phyloP scores from a whole-genome alignment of 2,888 invertebrate species.

The Halictus ligatus region DNA sequence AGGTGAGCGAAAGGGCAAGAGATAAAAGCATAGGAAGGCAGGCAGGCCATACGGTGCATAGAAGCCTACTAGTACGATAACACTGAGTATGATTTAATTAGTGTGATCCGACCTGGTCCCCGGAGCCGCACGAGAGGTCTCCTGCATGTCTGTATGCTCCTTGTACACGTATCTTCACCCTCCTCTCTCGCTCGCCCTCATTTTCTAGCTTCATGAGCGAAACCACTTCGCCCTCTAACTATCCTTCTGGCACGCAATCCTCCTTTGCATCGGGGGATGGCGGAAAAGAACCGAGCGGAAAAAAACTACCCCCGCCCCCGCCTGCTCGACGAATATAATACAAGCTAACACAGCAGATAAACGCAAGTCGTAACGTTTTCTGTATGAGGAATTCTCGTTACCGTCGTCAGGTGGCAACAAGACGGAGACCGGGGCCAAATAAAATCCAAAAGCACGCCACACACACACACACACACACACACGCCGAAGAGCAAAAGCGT shows the following conservation, averaged over 20 bases:
- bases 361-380: slow-evolving; percentile 43
- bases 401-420: slow-evolving; percentile 35
- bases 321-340: slow-evolving; percentile 60
- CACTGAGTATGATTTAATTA: slow-evolving; percentile 73
- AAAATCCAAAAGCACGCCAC: background rate
- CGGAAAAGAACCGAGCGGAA: slow-evolving; percentile 49
- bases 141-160: slow-evolving; percentile 55
- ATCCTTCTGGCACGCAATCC: slow-evolving; percentile 67
- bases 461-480: no score
- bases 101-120: slow-evolving; percentile 64
- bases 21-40: slow-evolving; percentile 24
- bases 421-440: slow-evolving; percentile 8
- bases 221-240: slow-evolving; percentile 63
- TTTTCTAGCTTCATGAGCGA: slow-evolving; percentile 49
- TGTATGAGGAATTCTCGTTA: slow-evolving; percentile 55
- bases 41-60: slow-evolving; percentile 17
- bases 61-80: slow-evolving; percentile 53
- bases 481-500: background rate
- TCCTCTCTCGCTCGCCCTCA: slow-evolving; percentile 48
- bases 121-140: slow-evolving; percentile 55
- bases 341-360: slow-evolving; percentile 51
- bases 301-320: slow-evolving; percentile 55
- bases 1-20: slow-evolving; percentile 20
- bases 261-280: slow-evolving; percentile 61
- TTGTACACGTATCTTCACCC: slow-evolving; percentile 65